phyloP scores from a whole-genome alignment of 2,888 invertebrate genomes.

The Xestia xanthographa region DNA sequence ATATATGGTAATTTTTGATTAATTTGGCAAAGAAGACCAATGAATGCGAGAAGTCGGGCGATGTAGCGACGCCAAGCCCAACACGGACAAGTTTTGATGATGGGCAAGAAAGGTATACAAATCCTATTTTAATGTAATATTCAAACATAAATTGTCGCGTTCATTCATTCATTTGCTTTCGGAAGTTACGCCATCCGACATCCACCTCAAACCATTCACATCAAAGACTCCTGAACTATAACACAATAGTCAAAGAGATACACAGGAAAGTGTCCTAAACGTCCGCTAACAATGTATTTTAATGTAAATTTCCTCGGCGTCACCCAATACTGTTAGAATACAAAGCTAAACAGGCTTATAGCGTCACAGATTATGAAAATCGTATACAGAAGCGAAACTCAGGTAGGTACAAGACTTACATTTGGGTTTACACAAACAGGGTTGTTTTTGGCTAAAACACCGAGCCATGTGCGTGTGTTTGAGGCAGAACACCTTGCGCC shows the following conservation, averaged over 20 bases:
- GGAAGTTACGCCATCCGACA: slow-evolving; percentile 19
- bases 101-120: background rate
- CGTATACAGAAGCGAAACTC: slow-evolving; percentile 1
- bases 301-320: slow-evolving; percentile 66
- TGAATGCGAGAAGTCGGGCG: too few relatives aligned
- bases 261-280: slow-evolving; percentile 42
- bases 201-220: slow-evolving; percentile 1
- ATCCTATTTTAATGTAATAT: background rate
- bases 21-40: too few relatives aligned
- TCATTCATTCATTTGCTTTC: background rate
- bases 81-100: too few relatives aligned
- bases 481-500: too few relatives aligned
- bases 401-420: background rate
- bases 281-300: slow-evolving; percentile 56
- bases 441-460: background rate
- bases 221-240: slow-evolving; percentile 25
- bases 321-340: slow-evolving; percentile 56
- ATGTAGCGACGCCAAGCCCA: too few relatives aligned
- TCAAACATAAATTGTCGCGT: background rate
- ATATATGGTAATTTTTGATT: too few relatives aligned
- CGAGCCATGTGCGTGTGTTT: too few relatives aligned
- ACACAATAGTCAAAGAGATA: slow-evolving; percentile 40
- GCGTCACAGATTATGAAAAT: slow-evolving; percentile 21
- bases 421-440: background rate
- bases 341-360: slow-evolving; percentile 48